Base-by-base conservation (phyloP, 1,140 invertebrate genomes). In the Neodiprion lecontei region DNA sequence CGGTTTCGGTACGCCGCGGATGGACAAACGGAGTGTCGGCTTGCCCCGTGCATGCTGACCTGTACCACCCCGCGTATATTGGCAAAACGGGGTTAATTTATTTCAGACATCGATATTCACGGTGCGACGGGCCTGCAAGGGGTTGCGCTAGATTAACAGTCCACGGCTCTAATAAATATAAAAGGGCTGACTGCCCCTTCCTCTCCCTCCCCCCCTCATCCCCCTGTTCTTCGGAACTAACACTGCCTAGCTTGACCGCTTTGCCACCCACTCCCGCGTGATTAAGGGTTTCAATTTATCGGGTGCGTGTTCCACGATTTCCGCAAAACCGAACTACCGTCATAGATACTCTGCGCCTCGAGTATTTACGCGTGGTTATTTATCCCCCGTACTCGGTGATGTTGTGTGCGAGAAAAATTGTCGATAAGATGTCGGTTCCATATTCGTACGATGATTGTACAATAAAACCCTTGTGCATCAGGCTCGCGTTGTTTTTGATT, bases 221-320 rank as follows among this genome's bases (percentile, higher is more conserved):
- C 53, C 53, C 53, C 53, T 5, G n/a, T 61, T 61, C 53, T 9
- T 61, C 53, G 53, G n/a, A 75, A 78, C 65, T 72, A 61, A 65
- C 67, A 66, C 66, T 77, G 61, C 75, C 69, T 77, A 21, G 67
- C 47, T 1, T 1, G n/a, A 69, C 53, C 53, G 53, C 53, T 61
- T 14, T 61, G 69, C 75, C 75, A 73, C 77, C 77, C 80, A 72
- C 72, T 73, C 73, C 50, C 47, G 28, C 78, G 76, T 81, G 79
- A 79, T 78, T 77, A 79, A 78, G 74, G 74, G 74, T 28, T 79
- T 81, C 74, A 74, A 81, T 77, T 76, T 78, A 81, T 79, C 80
- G 77, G 70, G 70, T 72, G 70, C 74, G 72, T 72, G 76, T 67
- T 48, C 67, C 53, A 40, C 28, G 53, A 61, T 61, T 14, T 61